Base-by-base conservation (phyloP, 2,797 vertebrate genomes). In the Platyrinchus mystaceus region DNA sequence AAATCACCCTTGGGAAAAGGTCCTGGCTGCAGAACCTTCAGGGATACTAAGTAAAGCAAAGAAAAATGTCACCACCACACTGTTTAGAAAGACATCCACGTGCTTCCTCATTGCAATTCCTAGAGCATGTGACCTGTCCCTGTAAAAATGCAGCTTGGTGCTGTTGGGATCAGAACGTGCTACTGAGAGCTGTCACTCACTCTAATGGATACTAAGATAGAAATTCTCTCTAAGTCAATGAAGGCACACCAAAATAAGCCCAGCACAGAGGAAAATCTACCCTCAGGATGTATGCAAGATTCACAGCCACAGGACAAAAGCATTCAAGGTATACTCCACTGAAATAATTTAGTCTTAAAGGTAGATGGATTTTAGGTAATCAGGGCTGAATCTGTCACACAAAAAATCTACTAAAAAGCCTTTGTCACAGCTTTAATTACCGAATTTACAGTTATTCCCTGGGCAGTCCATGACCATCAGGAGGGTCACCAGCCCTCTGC, bases 111-210 rank as follows among this genome's bases (percentile, higher is more conserved):
- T 0, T 70, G 73, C 47, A 53, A 50, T 23, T 84, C 39, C 47
- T 2, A 36, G 6, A 63, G 32, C 34, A 55, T 0, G 0, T 11
- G 16, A 47, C 49, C 26, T 6, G 15, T 26, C 8, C 67, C 50
- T 44, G 37, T 26, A 30, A 66, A 92, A 78, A 66, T 2, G 19
- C 28, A 81, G 37, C 37, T 26, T 20, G 13, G 18, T 44, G 15
- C 2, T 39, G 46, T 11, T 49, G 43, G 70, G n/a, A 56, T 17
- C 12, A 56, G 4, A 1, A 21, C 26, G 70, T 71, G 66, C 62
- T 76, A 11, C 2, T n/a, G 39, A 69, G 37, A 69, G 36, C 32
- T 58, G 21, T 11, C 59, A 23, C 46, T 5, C 17, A 52, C 6
- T 3, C 15, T 28, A 19, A 14, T 3, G 49, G 32, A 76, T 71